These are phyloP conservation scores for Zingel zingel DNA, from an alignment of 2,113 vertebrate species.

Conservation along the genomic window DNA sequence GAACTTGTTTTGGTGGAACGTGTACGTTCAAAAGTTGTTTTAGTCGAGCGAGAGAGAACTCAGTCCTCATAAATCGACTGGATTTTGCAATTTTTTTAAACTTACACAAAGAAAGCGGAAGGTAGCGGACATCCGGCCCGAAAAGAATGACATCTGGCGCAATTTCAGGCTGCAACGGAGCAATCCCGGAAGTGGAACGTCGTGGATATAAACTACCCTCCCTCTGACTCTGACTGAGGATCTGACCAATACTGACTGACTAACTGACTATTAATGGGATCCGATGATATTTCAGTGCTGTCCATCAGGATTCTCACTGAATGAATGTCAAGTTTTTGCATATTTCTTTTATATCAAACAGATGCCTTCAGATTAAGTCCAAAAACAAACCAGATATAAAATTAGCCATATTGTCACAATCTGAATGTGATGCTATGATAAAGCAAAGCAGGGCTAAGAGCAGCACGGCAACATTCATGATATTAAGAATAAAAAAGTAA, in stretches of 20 bases:
- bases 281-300: neutral
- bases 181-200: too few species aligned
- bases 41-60: too few species aligned
- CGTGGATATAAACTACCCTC: neutral
- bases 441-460: neutral
- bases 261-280: neutral
- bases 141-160: too few species aligned
- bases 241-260: neutral
- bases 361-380: neutral
- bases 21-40: too few species aligned
- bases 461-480: neutral
- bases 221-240: neutral
- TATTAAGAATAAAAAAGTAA: neutral
- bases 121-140: too few species aligned
- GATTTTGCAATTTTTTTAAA: too few species aligned
- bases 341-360: neutral
- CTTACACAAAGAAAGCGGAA: too few species aligned
- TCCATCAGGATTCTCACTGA: neutral
- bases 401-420: neutral
- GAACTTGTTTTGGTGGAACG: too few species aligned
- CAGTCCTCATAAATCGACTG: too few species aligned
- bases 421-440: neutral
- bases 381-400: neutral
- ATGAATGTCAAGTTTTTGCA: neutral
- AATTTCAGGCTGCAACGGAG: too few species aligned